Evolutionary conservation across 2,797 vertebrate genomes (phyloP).

Genomic region (Cynopterus sphinx): DNA sequence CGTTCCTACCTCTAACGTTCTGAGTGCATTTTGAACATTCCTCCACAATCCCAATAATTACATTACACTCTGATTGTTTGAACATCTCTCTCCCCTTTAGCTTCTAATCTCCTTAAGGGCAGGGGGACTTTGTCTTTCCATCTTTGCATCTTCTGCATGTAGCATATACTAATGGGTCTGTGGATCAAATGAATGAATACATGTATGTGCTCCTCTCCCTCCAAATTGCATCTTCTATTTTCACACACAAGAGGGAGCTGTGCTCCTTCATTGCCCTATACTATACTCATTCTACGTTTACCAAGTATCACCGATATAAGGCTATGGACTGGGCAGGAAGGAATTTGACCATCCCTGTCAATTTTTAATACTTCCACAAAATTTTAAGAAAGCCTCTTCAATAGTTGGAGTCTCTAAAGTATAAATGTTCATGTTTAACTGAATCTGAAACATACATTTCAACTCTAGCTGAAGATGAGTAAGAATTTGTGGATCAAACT

Average conservation of each 20-base stretch:
- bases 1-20: not conserved
- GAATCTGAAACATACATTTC: conserved; percentile 38
- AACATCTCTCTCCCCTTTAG: not conserved
- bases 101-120: not conserved
- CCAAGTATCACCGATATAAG: not conserved
- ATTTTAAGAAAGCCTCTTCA: not conserved
- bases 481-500: conserved; percentile 7
- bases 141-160: not conserved
- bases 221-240: not conserved
- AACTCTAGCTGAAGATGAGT: conserved; percentile 5
- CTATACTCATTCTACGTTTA: not conserved
- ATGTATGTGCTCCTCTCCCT: not conserved
- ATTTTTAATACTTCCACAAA: conserved; percentile 25
- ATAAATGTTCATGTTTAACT: not conserved
- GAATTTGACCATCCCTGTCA: not conserved
- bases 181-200: not conserved
- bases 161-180: not conserved
- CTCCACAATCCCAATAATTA: not conserved
- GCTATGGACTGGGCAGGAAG: not conserved
- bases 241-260: conserved; percentile 60
- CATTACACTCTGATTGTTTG: not conserved
- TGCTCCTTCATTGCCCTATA: not conserved
- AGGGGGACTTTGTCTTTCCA: not conserved
- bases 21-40: conserved; percentile 9
- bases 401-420: not conserved